Base-by-base conservation (phyloP, 2,113 vertebrate species). In the Bagarius yarrelli region DNA sequence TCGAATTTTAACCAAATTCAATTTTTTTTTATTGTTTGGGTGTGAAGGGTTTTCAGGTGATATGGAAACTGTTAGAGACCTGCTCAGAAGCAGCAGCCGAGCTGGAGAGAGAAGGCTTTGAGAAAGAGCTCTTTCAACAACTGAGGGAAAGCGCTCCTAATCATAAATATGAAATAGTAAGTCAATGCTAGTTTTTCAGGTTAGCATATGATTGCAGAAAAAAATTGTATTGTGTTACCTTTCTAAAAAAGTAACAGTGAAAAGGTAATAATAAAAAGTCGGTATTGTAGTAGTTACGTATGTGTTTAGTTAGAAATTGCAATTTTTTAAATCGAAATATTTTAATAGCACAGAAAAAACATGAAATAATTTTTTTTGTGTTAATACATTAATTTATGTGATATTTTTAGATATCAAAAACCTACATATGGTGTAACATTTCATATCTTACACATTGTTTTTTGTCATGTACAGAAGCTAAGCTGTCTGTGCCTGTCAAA, bases 401-500 rank as follows among this genome's bases (percentile, higher is more conserved):
- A 23, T 52, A 13, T 52, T 27, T 47, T 27, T 71, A 50, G 27
- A 19, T 53, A 9, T 30, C 15, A 13, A 32, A 21, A 19, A 44
- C 36, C 0, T 23, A 32, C 32, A 1, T 16, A 66, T 36, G 12
- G 18, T 64, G 44, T 47, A 47, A 47, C 44, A 66, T 40, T 40
- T 66, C 12, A 44, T n/a, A 50, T 71, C 50, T 71, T 25, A 27
- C 27, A 30, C n/a, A 25, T 27, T 19, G 4, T 15, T 47, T 84
- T 63, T 36, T 79, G 87, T 81, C 81, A 97, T 97, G 92, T 98
- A 84, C 91, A 93, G 84, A 94, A 83, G 79, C 88, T 95, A 1
- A 94, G 94, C 79, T 97, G 95, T 76, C 92, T 94, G 81, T 96
- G 96, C 83, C 92, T 99, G 89, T 94, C 92, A 19, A 97, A 94